Percentiles rank a stretch among this genome's conserved stretches.
phyloP scores from a whole-genome alignment of 1,140 invertebrate species.

The Heliconius hermathena region DNA sequence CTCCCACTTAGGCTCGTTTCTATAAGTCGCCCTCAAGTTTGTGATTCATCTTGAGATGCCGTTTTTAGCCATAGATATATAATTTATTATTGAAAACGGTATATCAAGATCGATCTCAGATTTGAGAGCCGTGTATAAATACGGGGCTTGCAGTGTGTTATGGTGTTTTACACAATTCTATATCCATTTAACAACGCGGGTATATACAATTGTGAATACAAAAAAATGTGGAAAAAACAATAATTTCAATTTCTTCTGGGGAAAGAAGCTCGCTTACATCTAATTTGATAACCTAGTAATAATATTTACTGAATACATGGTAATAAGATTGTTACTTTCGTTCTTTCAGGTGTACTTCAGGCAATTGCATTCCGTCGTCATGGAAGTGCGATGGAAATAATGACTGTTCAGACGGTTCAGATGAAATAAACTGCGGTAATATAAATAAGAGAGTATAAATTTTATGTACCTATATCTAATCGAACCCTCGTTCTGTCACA shows the following conservation, averaged over 20 bases:
- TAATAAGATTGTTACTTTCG: background rate
- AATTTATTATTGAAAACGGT: too few species aligned
- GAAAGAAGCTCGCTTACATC: background rate
- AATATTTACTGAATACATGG: background rate
- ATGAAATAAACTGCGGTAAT: constrained; percentile 85
- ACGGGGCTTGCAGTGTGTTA: too few species aligned
- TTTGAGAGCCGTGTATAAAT: too few species aligned
- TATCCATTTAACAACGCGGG: too few species aligned
- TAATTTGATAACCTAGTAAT: background rate
- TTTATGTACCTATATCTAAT: background rate
- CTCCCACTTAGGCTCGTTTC: too few species aligned
- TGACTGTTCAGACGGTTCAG: constrained; percentile 88
- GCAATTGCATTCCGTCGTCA: constrained; percentile 86
- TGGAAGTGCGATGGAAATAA: constrained; percentile 89
- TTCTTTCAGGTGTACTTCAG: constrained; percentile 81
- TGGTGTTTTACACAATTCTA: too few species aligned
- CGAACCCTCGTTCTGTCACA: background rate
- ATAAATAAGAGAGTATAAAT: background rate
- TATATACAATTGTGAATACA: too few species aligned
- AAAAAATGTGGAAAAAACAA: background rate
- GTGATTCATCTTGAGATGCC: too few species aligned
- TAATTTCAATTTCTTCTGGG: background rate
- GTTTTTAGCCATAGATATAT: too few species aligned
- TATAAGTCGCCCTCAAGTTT: too few species aligned
- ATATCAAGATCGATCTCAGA: too few species aligned